Conservation (phyloP, 2,888 invertebrate genomes). For the Drosophila neutralis region DNA sequence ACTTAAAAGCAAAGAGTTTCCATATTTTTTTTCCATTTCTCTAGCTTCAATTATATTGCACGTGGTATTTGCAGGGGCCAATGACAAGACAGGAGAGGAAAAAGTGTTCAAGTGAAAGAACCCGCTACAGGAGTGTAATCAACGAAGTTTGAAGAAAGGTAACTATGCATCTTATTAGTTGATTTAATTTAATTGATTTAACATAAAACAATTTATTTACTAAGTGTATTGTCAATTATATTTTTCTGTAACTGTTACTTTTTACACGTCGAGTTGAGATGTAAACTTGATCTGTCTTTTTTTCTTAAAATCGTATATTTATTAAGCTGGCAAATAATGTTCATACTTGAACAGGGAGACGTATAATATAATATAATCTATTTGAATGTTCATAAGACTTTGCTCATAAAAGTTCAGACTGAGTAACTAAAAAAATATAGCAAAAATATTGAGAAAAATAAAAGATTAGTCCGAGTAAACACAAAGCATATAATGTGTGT, state of each 20-base stretch:
- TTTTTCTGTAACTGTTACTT: not conserved
- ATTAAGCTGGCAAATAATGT: no score
- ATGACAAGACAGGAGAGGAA: not conserved
- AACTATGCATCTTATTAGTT: not conserved
- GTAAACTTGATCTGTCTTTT: not conserved
- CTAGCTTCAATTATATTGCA: not conserved
- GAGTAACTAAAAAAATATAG: not conserved
- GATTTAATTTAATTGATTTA: not conserved
- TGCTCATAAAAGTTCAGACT: not conserved
- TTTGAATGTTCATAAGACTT: no score
- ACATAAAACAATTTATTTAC: not conserved
- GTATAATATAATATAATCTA: no score
- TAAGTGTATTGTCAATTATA: not conserved
- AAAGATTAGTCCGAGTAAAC: not conserved
- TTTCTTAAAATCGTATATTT: not conserved
- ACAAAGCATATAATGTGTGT: not conserved
- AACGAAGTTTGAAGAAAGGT: not conserved
- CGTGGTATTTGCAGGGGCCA: not conserved
- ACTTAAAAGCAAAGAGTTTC: slow-evolving; percentile 16
- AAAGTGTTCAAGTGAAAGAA: not conserved
- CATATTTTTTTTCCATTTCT: not conserved
- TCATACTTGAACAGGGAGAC: no score
- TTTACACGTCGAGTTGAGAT: not conserved
- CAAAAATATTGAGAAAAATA: not conserved
- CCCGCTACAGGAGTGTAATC: not conserved